Evolutionary conservation across 2,797 vertebrate species (phyloP).

Genomic region (Hypotaenidia okinawae): DNA sequence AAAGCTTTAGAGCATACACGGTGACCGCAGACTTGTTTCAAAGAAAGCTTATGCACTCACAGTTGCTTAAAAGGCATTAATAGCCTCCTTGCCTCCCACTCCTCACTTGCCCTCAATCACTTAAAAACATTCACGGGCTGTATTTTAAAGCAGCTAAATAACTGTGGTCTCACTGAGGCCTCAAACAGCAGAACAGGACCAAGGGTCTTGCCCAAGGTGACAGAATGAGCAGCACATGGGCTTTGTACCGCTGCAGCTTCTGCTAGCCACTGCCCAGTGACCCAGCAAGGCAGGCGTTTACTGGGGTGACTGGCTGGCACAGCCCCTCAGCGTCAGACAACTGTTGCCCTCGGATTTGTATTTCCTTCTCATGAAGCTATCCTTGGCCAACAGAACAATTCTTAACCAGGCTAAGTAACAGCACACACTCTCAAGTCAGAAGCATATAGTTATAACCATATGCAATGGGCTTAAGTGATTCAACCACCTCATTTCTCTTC

Average conservation of each 20-base stretch:
- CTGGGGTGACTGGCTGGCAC: background rate
- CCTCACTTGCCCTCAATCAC: background rate
- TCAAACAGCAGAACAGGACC: background rate
- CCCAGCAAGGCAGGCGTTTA: background rate
- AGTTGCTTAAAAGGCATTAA: background rate
- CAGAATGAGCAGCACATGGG: background rate
- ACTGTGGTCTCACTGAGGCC: background rate
- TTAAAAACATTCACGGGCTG: background rate
- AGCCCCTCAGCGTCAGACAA: background rate
- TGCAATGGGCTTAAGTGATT: accelerated
- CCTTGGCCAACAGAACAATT: background rate
- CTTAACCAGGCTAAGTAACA: accelerated
- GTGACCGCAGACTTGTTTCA: background rate
- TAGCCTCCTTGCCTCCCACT: background rate
- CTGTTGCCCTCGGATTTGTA: background rate
- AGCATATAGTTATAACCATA: accelerated
- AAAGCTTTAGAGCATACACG: accelerated
- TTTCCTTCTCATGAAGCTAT: background rate
- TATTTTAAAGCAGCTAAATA: background rate
- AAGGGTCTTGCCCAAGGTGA: background rate
- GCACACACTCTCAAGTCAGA: accelerated
- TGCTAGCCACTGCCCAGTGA: background rate
- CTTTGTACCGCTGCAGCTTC: background rate
- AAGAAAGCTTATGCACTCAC: background rate
- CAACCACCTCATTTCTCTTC: background rate